Base-by-base conservation (phyloP, 2,888 invertebrate genomes). In the Caenorhabditis macrosperma region DNA sequence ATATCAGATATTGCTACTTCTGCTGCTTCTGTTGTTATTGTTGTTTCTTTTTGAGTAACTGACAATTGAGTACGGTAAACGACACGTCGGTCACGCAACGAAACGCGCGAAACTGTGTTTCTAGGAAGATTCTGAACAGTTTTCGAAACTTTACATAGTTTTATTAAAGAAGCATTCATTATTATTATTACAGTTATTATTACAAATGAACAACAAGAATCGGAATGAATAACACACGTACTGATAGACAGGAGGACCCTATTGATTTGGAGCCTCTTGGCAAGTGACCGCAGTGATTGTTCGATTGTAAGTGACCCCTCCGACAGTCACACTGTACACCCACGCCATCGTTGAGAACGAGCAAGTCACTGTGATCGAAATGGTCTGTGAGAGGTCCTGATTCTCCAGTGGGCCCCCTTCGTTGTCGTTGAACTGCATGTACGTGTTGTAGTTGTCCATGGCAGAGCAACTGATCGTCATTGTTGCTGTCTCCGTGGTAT, bases 361-460 rank as follows among this genome's bases (percentile, higher is more conserved):
- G 15, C 74, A 74, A 0, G 24, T 10, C 22, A 74, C 35, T 1
- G 33, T 50, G 26, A 74, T 46, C 2, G 74, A 28, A 7, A 74
- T 64, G 5, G 59, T 48, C 22, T 74, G 74, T 12, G 74, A 57
- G 15, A 50, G 22, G 10, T 46, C 35, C 17, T 50, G 48, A 20
- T 74, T 74, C 38, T 74, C 74, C 10, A 20, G 22, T 1, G 74
- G 74, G 1, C 74, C 74, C 3, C 64, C 74, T 17, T 57, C 64
- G 7, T 52, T 52, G 12, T 28, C 52, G 26, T 74, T 74, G 64
- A 74, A 74, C 15, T 48, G n/a, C 74, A 74, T 74, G 33, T 64
- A 74, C 0, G 44, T 46, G 57, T 64, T 74, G 64, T 74, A 74
- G 12, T 52, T 52, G 20, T 48, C 59, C 30, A 74, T 33, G 7